Percentiles rank a stretch among this genome's conserved stretches.
These are phyloP conservation scores for Drosophila setifemur DNA, from an alignment of 1,140 invertebrate species.

Conservation along the genomic window DNA sequence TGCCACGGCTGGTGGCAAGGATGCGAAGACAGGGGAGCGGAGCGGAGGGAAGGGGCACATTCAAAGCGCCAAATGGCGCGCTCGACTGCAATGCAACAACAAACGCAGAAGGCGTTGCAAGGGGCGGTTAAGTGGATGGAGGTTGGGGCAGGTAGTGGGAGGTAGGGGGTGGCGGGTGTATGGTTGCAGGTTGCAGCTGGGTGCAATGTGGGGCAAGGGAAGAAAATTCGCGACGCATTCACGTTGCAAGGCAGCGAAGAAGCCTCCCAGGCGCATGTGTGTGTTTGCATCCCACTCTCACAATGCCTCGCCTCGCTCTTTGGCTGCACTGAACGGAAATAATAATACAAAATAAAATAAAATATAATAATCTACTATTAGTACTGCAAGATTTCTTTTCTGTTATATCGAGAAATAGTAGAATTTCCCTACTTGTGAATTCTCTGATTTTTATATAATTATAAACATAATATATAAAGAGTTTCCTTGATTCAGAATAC, in stretches of 20 bases:
- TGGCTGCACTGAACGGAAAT: no score
- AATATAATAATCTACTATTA: no score
- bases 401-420: no score
- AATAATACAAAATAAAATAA: no score
- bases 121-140: no score
- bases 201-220: constrained; percentile 22
- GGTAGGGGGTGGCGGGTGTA: background rate
- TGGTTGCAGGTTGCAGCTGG: no score
- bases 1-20: background rate
- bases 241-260: constrained; percentile 23
- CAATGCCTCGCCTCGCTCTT: background rate
- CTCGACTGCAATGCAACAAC: constrained; percentile 56
- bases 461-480: no score
- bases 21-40: background rate
- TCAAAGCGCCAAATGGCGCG: constrained; percentile 67
- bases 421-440: no score
- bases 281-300: background rate
- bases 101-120: constrained; percentile 5
- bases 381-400: no score
- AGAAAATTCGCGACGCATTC: constrained; percentile 53
- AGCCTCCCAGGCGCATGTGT: background rate
- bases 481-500: no score
- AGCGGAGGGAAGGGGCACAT: background rate
- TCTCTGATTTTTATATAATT: no score
- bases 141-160: constrained; percentile 11